phyloP scores from a whole-genome alignment of 2,888 invertebrate species.

The Hydrotaea diabolus region DNA sequence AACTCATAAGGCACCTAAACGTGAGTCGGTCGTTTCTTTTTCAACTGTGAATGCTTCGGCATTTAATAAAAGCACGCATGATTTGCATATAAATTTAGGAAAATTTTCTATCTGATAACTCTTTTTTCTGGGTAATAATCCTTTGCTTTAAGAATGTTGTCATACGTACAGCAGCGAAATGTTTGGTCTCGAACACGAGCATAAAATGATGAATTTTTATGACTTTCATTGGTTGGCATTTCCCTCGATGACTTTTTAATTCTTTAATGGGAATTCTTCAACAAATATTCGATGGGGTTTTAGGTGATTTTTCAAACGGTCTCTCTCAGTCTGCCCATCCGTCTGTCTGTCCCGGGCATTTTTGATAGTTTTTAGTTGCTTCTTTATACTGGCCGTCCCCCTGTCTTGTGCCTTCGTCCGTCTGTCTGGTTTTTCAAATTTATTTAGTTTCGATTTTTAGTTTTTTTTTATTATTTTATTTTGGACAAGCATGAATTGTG shows the following conservation, averaged over 20 bases:
- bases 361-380: too few relatives aligned
- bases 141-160: too few relatives aligned
- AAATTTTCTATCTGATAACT: too few relatives aligned
- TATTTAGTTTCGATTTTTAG: neutral
- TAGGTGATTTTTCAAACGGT: neutral
- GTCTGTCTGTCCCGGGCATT: too few relatives aligned
- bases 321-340: too few relatives aligned
- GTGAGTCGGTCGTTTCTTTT: neutral
- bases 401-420: neutral
- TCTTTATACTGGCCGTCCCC: neutral
- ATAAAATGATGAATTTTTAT: neutral
- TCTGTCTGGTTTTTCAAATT: neutral
- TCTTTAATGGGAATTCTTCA: neutral
- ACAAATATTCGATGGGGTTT: neutral
- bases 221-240: neutral
- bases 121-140: too few relatives aligned
- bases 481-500: neutral
- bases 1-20: too few relatives aligned
- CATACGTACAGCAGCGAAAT: too few relatives aligned
- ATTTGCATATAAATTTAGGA: conserved; percentile 28
- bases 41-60: neutral
- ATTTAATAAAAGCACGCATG: conserved; percentile 12
- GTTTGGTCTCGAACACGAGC: too few relatives aligned
- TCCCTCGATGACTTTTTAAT: neutral
- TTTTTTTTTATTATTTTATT: neutral